Conservation (phyloP, 2,797 vertebrate species). For the Luscinia luscinia region DNA sequence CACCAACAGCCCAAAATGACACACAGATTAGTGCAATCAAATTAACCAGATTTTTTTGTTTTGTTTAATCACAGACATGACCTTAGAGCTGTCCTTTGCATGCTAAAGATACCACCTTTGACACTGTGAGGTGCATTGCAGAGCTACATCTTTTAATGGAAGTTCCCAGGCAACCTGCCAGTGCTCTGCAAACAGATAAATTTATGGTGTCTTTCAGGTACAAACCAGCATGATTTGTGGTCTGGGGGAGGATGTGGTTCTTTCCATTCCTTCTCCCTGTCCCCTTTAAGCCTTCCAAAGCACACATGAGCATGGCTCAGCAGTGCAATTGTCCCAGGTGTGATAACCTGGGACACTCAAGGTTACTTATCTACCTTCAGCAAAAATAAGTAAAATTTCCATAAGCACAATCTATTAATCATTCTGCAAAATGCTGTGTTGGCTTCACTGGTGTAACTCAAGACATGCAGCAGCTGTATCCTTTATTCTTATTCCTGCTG, state of each 20-base stretch:
- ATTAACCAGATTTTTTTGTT: background rate
- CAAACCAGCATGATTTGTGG: slow-evolving; percentile 45
- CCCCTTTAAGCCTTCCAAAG: background rate
- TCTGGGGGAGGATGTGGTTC: slow-evolving; percentile 22
- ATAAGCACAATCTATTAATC: background rate
- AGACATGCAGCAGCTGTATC: background rate
- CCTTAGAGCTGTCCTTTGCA: background rate
- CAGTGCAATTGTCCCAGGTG: background rate
- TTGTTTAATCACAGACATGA: background rate
- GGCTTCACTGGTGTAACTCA: background rate
- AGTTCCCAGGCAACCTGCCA: slow-evolving; percentile 33
- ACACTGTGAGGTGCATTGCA: background rate
- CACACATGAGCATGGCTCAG: background rate
- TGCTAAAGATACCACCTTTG: background rate
- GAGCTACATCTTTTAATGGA: background rate
- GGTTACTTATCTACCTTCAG: background rate
- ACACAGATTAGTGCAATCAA: background rate
- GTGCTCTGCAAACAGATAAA: slow-evolving; percentile 34
- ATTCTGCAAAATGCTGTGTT: background rate
- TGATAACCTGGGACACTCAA: background rate
- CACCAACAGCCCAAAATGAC: background rate
- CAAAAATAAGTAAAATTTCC: background rate
- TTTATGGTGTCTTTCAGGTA: slow-evolving; percentile 66
- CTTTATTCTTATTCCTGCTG: background rate
- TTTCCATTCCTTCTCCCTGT: background rate